Evolutionary conservation across 2,888 invertebrate genomes (phyloP).

Genomic region (Cerastis leucographa): DNA sequence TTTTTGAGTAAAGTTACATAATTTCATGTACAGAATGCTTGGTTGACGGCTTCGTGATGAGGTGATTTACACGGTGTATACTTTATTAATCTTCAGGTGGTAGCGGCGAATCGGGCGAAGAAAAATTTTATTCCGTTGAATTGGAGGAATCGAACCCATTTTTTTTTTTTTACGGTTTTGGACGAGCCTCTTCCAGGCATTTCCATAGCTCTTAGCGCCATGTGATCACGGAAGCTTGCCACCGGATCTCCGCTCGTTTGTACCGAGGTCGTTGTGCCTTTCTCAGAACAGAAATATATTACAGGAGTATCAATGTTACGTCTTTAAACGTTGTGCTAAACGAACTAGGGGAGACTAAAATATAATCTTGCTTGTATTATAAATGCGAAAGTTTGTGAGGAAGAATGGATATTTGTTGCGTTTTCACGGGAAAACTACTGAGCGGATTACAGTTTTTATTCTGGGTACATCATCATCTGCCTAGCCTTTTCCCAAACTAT

Average conservation of each 20-base stretch:
- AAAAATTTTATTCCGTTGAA: too few species aligned
- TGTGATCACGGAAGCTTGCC: slow-evolving; percentile 49
- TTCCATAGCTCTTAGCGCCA: neutral
- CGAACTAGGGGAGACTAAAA: neutral
- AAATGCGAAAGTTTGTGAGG: neutral
- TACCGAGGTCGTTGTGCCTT: slow-evolving; percentile 47
- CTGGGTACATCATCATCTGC: too few species aligned
- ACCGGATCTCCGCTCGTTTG: slow-evolving; percentile 60
- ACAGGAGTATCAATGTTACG: slow-evolving; percentile 30
- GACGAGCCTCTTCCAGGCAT: slow-evolving; percentile 25
- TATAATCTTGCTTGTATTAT: neutral
- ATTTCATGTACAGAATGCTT: too few species aligned
- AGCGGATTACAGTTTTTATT: too few species aligned
- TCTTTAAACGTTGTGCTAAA: neutral
- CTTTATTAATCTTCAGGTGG: too few species aligned
- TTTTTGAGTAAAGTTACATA: too few species aligned
- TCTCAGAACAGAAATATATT: slow-evolving; percentile 25
- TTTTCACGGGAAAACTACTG: neutral
- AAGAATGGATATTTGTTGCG: too few species aligned
- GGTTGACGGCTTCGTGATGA: too few species aligned
- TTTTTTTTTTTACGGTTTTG: neutral
- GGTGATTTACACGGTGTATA: too few species aligned
- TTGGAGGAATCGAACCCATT: too few species aligned
- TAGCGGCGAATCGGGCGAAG: too few species aligned
- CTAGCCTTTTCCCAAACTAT: too few species aligned